Evolutionary conservation across 2,888 invertebrate genomes (phyloP), one percentile per base, ranked within the genome.

Genomic region (Falcaria lacertinaria): DNA sequence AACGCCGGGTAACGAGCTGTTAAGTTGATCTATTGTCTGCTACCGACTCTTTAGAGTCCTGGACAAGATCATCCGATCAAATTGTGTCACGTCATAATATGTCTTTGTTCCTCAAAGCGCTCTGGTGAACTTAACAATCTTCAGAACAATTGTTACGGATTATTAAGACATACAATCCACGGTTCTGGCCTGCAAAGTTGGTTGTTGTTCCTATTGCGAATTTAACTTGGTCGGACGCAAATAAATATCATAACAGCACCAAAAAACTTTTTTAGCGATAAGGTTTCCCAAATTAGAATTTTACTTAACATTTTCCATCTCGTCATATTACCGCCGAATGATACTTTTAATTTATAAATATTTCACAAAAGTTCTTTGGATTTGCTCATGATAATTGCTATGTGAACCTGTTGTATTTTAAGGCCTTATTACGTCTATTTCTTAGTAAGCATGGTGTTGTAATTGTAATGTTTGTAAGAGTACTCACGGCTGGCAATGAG

Each of bases 401-500:
- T n/a, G n/a, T n/a, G n/a, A n/a, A n/a, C n/a, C n/a, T n/a, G n/a
- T n/a, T n/a, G n/a, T n/a, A n/a, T n/a, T n/a, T n/a, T n/a, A n/a
- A n/a, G n/a, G n/a, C n/a, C n/a, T n/a, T n/a, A n/a, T n/a, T n/a
- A n/a, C n/a, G n/a, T n/a, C n/a, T n/a, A n/a, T n/a, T n/a, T n/a
- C n/a, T n/a, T n/a, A n/a, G n/a, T n/a, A n/a, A n/a, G n/a, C n/a
- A n/a, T n/a, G n/a, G n/a, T n/a, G n/a, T n/a, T n/a, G n/a, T n/a
- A n/a, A n/a, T n/a, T n/a, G n/a, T n/a, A n/a, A n/a, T n/a, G n/a
- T n/a, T n/a, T n/a, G n/a, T n/a, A n/a, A n/a, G n/a, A 41, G 54
- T 73, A 92, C 95, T 94, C 88, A 98, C 98, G 97, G 80, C 93
- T 92, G 56, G 92, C 91, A 74, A 96, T 93, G 57, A 98, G 92